phyloP scores from a whole-genome alignment of 2,797 vertebrate species.

The Poeciliopsis gracilis region DNA sequence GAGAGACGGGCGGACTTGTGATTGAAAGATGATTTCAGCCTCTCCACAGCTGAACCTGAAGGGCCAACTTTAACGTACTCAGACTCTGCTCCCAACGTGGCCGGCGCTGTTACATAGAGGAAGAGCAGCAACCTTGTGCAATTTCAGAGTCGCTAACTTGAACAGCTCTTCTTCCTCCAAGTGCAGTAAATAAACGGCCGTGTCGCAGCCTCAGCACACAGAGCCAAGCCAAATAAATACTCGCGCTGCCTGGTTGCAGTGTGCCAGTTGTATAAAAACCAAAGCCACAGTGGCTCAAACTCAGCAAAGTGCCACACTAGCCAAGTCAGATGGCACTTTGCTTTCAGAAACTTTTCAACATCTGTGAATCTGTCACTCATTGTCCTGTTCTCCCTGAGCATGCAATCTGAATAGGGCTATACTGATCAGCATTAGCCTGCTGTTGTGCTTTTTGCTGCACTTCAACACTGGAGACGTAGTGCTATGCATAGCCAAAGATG shows the following conservation, averaged over 20 bases:
- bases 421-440: slow-evolving; percentile 54
- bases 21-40: slow-evolving; percentile 60
- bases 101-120: slow-evolving; percentile 30
- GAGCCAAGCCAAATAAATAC: slow-evolving; percentile 59
- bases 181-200: slow-evolving; percentile 44
- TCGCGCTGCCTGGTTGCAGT: slow-evolving; percentile 73
- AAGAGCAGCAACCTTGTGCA: slow-evolving; percentile 58
- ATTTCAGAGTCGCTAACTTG: slow-evolving; percentile 64
- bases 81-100: slow-evolving; percentile 40
- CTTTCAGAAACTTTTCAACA: slow-evolving; percentile 37
- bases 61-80: slow-evolving; percentile 29
- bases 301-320: slow-evolving; percentile 46
- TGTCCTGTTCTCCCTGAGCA: slow-evolving; percentile 53
- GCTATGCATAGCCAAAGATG: slow-evolving; percentile 74
- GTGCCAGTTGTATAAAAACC: slow-evolving; percentile 63
- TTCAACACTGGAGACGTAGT: slow-evolving; percentile 48
- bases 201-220: slow-evolving; percentile 29
- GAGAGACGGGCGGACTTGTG: slow-evolving; percentile 58
- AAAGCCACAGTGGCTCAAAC: slow-evolving; percentile 68
- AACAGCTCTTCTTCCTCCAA: slow-evolving; percentile 69
- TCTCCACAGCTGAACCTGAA: slow-evolving; percentile 39
- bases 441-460: slow-evolving; percentile 46
- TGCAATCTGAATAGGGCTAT: slow-evolving; percentile 67
- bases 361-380: slow-evolving; percentile 31
- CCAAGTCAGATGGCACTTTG: slow-evolving; percentile 30